phyloP scores from a whole-genome alignment of 2,797 vertebrate genomes.

The Poecilia velifera region DNA sequence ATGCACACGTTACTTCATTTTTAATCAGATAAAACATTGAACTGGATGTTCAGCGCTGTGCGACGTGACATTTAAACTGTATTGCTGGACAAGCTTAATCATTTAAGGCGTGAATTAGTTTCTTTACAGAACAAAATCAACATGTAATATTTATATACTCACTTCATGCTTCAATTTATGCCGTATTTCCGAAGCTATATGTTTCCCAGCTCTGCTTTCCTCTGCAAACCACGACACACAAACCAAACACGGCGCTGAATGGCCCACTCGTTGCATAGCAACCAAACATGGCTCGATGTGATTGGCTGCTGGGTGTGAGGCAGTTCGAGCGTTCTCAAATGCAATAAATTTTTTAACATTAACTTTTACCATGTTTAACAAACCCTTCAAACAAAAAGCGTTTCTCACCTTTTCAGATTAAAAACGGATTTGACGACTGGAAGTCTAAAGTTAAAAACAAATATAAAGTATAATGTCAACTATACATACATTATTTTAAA shows the following conservation, averaged over 20 bases:
- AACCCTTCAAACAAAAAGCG: not conserved
- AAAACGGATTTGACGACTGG: not conserved
- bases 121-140: not conserved
- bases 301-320: conserved; percentile 55
- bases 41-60: not conserved
- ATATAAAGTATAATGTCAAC: not conserved
- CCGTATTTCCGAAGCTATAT: not conserved
- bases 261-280: conserved; percentile 74
- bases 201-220: not conserved
- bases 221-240: not conserved
- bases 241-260: conserved; percentile 59
- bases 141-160: not conserved
- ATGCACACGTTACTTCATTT: not conserved
- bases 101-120: not conserved
- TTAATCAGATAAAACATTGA: not conserved
- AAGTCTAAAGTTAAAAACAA: not conserved
- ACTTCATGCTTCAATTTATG: not conserved
- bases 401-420: not conserved
- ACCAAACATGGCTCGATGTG: conserved; percentile 60
- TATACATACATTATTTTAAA: not conserved
- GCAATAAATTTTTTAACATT: not conserved
- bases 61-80: conserved; percentile 4
- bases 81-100: not conserved
- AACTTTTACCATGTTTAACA: conserved; percentile 35
- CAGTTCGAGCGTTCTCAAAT: not conserved